Evolutionary conservation across 2,888 invertebrate genomes (phyloP).

Genomic region (Coenonympha glycerion): DNA sequence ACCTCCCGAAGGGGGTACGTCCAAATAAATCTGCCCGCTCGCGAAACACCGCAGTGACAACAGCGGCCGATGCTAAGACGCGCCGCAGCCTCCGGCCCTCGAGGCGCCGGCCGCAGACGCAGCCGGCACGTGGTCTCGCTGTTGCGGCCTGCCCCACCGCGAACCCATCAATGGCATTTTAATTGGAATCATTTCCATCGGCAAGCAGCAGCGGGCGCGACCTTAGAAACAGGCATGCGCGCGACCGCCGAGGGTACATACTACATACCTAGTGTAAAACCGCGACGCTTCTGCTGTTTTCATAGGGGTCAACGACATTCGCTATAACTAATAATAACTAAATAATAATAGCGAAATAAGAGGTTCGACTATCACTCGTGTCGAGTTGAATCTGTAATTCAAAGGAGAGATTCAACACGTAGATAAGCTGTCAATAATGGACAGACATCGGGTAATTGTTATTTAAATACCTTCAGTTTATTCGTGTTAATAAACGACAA

Average conservation of each 20-base stretch:
- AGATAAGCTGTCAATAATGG: constrained; percentile 11
- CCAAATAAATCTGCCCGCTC: constrained; percentile 77
- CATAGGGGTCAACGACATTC: constrained; percentile 61
- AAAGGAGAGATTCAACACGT: constrained; percentile 16
- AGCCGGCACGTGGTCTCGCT: constrained; percentile 16
- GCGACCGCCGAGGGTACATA: constrained; percentile 54
- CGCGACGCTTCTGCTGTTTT: constrained; percentile 58
- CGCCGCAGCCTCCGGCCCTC: constrained; percentile 61
- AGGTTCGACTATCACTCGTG: constrained; percentile 37
- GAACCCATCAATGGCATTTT: constrained; percentile 42
- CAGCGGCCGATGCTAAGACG: constrained; percentile 71
- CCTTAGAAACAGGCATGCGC: constrained; percentile 71
- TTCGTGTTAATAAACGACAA: neutral
- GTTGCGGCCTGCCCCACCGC: constrained; percentile 11
- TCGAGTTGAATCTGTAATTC: constrained; percentile 19
- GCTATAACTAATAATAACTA: constrained; percentile 42
- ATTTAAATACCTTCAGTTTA: constrained; percentile 17
- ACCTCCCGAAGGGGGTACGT: constrained; percentile 69
- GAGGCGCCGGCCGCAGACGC: constrained; percentile 20
- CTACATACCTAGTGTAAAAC: constrained; percentile 56
- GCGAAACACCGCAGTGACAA: constrained; percentile 77
- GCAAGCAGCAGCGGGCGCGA: constrained; percentile 54
- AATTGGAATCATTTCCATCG: constrained; percentile 64
- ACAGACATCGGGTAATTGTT: constrained; percentile 13
- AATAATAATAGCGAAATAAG: too few relatives aligned